These are phyloP conservation scores for Acanthosepion esculentum DNA, from an alignment of 2,888 invertebrate genomes.

Conservation along the genomic window DNA sequence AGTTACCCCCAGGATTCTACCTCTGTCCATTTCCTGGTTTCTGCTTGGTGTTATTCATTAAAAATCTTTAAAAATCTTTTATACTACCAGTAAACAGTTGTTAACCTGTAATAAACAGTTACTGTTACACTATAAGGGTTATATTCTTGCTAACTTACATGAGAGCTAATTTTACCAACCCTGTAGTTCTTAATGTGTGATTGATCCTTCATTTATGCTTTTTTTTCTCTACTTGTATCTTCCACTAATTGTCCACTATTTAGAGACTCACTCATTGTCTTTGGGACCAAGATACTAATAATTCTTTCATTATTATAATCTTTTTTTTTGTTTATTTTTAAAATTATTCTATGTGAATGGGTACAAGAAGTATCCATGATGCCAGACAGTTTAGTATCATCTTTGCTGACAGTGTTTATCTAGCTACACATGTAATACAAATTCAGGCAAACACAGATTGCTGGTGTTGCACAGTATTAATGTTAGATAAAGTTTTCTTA, in stretches of 20 bases:
- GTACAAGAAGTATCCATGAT: neutral
- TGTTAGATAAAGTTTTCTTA: neutral
- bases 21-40: neutral
- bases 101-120: neutral
- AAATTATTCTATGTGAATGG: neutral
- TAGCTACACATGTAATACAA: neutral
- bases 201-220: neutral
- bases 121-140: neutral
- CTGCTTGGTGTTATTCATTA: neutral
- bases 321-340: neutral
- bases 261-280: neutral
- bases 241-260: slow-evolving; percentile 10
- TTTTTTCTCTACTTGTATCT: neutral
- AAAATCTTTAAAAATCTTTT: neutral
- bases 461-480: neutral
- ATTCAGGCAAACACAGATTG: neutral
- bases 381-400: neutral
- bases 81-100: slow-evolving; percentile 1
- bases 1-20: neutral
- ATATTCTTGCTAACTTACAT: neutral
- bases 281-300: neutral
- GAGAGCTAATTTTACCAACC: neutral
- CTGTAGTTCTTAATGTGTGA: neutral
- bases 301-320: neutral
- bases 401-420: neutral